A percentile compares a stretch with the other conserved stretches of the same genome.
These are phyloP conservation scores for Drosophila aldrichi DNA, from an alignment of 2,888 invertebrate species.

Conservation along the genomic window DNA sequence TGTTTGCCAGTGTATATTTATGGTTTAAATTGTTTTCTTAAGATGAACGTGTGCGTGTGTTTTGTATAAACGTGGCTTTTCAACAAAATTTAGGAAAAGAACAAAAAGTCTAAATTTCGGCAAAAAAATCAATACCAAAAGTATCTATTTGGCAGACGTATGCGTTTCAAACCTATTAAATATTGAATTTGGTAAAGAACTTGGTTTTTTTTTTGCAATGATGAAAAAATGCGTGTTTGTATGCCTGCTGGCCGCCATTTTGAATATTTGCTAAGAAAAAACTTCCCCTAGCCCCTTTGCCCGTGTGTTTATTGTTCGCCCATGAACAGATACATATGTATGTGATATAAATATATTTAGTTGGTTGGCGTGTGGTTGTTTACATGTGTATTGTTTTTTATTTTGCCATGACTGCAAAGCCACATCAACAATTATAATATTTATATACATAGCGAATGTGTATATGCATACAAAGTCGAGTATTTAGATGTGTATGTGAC, in stretches of 20 bases:
- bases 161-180: background rate
- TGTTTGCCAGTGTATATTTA: conserved; percentile 32
- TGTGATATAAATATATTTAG: conserved; percentile 3
- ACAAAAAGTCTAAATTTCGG: background rate
- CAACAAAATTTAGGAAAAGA: conserved; percentile 17
- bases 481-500: conserved; percentile 13
- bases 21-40: conserved; percentile 2
- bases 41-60: conserved; percentile 26
- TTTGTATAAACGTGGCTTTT: conserved; percentile 68
- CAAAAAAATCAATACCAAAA: background rate
- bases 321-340: conserved; percentile 17
- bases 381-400: conserved; percentile 24
- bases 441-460: conserved; percentile 1
- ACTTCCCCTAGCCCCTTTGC: conserved; percentile 24
- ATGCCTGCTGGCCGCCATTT: conserved; percentile 65
- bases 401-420: conserved; percentile 27
- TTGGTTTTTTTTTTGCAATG: conserved; percentile 6
- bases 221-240: conserved; percentile 55
- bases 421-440: conserved; percentile 52
- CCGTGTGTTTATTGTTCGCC: conserved; percentile 51
- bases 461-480: background rate
- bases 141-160: background rate
- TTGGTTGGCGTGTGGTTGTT: conserved; percentile 32
- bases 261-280: conserved; percentile 57
- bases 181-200: background rate